These are phyloP conservation scores for Pammene fasciana DNA, from an alignment of 2,888 invertebrate genomes.

Conservation along the genomic window DNA sequence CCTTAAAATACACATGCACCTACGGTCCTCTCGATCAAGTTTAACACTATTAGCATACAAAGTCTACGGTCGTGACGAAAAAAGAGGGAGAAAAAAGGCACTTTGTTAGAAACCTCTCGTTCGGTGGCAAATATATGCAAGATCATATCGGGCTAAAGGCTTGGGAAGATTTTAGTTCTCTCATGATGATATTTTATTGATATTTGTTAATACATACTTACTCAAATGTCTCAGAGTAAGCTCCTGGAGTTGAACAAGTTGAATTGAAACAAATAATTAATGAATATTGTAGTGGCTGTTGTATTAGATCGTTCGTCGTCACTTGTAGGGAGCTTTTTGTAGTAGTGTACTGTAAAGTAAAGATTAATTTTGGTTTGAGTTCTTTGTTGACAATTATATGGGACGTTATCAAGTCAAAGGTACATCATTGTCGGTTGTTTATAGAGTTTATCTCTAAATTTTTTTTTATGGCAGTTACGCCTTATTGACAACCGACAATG, in stretches of 20 bases:
- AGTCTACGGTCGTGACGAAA: conserved; percentile 67
- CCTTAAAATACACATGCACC: conserved; percentile 36
- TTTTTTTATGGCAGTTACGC: no score
- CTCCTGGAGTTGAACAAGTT: conserved; percentile 16
- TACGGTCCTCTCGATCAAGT: conserved; percentile 41
- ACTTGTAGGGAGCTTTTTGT: no score
- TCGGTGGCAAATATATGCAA: conserved; percentile 64
- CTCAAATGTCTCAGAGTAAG: conserved; percentile 15
- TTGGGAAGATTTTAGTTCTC: conserved; percentile 51
- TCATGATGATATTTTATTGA: conserved; percentile 44
- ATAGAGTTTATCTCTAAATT: no score
- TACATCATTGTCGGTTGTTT: no score
- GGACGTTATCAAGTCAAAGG: no score
- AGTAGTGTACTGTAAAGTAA: no score
- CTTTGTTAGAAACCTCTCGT: conserved; percentile 52
- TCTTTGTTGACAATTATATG: no score
- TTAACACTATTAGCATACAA: conserved; percentile 65
- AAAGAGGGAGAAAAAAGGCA: conserved; percentile 52
- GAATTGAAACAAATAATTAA: conserved; percentile 4
- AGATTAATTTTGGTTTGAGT: no score
- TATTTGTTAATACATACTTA: conserved; percentile 38
- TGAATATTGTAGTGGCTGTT: not conserved
- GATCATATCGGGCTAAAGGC: conserved; percentile 55
- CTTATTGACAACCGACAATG: no score
- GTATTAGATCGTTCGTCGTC: no score